A percentile compares a stretch with the other conserved stretches of the same genome.
These are phyloP conservation scores for Neodiprion virginianus DNA, from an alignment of 1,140 invertebrate genomes.

Conservation along the genomic window DNA sequence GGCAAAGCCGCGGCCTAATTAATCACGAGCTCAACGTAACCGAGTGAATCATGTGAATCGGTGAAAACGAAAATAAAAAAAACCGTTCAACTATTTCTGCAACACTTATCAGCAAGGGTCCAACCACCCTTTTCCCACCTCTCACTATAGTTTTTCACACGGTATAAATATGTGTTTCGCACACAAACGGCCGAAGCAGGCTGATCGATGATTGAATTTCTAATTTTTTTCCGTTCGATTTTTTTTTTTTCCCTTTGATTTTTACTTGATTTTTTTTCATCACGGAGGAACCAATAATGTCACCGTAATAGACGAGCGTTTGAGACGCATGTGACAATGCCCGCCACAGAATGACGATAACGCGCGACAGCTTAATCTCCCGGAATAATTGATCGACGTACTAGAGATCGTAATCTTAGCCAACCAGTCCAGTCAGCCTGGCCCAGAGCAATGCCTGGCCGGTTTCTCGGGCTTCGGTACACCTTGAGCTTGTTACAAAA, in stretches of 20 bases:
- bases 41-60: no score
- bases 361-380: conserved; percentile 2
- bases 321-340: conserved; percentile 6
- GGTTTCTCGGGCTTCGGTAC: not conserved
- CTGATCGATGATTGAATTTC: no score
- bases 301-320: not conserved
- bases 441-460: not conserved
- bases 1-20: no score
- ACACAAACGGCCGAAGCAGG: no score
- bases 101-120: no score
- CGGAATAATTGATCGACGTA: conserved; percentile 7
- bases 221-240: not conserved
- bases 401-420: conserved; percentile 5
- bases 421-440: not conserved
- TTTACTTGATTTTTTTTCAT: not conserved
- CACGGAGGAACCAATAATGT: not conserved
- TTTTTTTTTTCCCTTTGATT: not conserved
- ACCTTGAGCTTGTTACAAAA: not conserved
- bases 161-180: no score
- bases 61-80: no score
- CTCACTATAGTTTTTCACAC: no score
- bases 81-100: no score
- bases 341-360: not conserved
- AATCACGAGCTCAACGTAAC: no score
- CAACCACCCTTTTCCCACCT: no score